Conservation (phyloP, 2,888 invertebrate genomes). For the Andrena fulva region DNA sequence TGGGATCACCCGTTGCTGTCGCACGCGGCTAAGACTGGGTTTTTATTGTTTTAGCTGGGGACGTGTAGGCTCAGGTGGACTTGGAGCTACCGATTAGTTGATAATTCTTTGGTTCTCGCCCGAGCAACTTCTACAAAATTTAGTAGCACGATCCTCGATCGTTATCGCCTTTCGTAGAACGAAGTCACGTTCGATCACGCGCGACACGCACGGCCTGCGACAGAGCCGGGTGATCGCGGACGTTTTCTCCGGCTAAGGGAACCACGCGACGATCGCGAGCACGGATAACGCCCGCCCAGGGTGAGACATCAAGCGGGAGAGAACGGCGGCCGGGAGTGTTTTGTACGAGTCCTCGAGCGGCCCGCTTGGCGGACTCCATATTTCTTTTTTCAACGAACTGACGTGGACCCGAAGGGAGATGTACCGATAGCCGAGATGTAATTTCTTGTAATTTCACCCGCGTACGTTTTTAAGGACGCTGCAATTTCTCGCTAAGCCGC, state of each 20-base stretch:
- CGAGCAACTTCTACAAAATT: no score
- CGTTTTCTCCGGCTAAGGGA: neutral
- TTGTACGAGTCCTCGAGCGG: slow-evolving; percentile 6
- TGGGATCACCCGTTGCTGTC: neutral
- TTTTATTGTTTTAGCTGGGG: no score
- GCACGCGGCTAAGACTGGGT: neutral
- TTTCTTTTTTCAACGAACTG: slow-evolving; percentile 23
- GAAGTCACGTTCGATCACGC: no score
- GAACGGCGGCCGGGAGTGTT: neutral
- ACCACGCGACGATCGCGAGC: neutral
- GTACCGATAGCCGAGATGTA: slow-evolving; percentile 11
- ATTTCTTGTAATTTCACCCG: slow-evolving; percentile 39
- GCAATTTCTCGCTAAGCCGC: slow-evolving; percentile 56
- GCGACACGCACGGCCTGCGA: neutral
- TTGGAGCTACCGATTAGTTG: no score
- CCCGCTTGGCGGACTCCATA: slow-evolving; percentile 18
- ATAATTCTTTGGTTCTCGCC: no score
- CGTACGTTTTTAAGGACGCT: slow-evolving; percentile 36
- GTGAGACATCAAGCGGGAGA: neutral
- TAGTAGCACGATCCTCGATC: no score
- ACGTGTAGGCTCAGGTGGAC: no score
- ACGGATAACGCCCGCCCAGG: neutral
- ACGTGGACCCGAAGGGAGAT: neutral
- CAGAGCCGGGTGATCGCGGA: neutral
- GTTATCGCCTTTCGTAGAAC: no score